A percentile compares a stretch with the other conserved stretches of the same genome.
These are phyloP conservation scores for Heterodera filipjevi DNA, from an alignment of 2,888 invertebrate species.

Conservation along the genomic window DNA sequence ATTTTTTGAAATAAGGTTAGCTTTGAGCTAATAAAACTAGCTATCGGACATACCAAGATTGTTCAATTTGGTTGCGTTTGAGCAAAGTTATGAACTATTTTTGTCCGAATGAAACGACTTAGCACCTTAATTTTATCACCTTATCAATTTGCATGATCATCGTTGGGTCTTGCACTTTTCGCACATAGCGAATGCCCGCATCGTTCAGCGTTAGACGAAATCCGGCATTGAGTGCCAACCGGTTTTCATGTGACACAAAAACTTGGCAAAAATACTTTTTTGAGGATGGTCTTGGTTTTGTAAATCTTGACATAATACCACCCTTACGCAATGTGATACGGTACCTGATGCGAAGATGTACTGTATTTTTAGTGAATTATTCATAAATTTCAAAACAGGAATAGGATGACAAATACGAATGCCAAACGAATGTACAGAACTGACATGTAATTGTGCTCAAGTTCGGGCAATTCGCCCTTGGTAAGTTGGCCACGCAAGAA, in stretches of 20 bases:
- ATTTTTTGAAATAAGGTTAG: too few relatives aligned
- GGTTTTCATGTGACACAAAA: neutral
- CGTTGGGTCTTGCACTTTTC: neutral
- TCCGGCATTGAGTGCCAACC: neutral
- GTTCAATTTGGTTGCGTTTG: too few relatives aligned
- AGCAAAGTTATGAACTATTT: too few relatives aligned
- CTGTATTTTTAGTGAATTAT: too few relatives aligned
- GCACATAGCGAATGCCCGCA: neutral
- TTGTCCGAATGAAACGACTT: too few relatives aligned
- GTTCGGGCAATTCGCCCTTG: neutral
- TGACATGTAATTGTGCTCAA: neutral
- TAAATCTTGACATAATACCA: neutral
- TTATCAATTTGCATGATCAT: neutral
- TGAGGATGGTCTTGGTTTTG: neutral
- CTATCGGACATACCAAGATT: too few relatives aligned
- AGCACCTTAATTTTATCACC: too few relatives aligned
- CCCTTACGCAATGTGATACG: neutral
- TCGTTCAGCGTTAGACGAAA: neutral
- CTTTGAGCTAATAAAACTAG: too few relatives aligned
- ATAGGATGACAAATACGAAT: too few relatives aligned
- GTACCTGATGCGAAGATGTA: too few relatives aligned
- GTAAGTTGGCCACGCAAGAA: neutral
- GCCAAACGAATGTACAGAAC: too few relatives aligned
- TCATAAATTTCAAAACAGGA: too few relatives aligned
- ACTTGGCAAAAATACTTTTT: neutral